Evolutionary conservation across 2,113 vertebrate species (phyloP), one percentile per base, ranked within the genome.

Genomic region (Dasyornis broadbenti): DNA sequence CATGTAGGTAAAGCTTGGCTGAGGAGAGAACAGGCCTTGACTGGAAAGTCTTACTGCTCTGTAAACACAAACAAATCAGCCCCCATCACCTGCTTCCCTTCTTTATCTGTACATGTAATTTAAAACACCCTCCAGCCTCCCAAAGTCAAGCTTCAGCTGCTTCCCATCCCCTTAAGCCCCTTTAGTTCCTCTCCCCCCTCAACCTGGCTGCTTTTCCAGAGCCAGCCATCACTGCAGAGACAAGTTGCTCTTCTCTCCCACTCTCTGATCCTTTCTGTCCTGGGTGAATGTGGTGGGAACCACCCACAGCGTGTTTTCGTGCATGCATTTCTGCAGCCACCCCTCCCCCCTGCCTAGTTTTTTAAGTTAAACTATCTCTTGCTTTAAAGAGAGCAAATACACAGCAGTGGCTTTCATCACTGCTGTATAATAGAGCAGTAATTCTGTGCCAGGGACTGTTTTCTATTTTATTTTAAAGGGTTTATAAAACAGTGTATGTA

Each of bases 381-480:
- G 90, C 94, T 97, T 97, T 97, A 97, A 96, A 96, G 94, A 95
- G 89, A 95, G 95, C 95, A 95, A 95, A 92, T 97, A 93, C 94
- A 94, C 92, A 95, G 95, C 95, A 91, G 89, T 95, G 95, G 95
- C 95, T 97, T 97, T 96, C 95, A 95, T 95, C 96, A 95, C 95
- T 93, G 92, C 88, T 96, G 84, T 94, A 95, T 96, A 97, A 97
- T 96, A 96, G 94, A 97, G 95, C 95, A 97, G 92, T 95, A 93
- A 96, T 95, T 98, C 96, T 86, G 95, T 96, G 89, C 96, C 95
- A 97, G 94, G 91, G 94, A 93, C 94, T 97, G 96, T 96, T 97
- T 96, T 96, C 96, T 97, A 97, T 96, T 98, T 97, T 95, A 96
- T 97, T 97, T 96, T 96, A 96, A 96, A 97, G 91, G 88, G 94